Evolutionary conservation across 2,113 vertebrate species (phyloP).

Genomic region (Ciconia maguari): DNA sequence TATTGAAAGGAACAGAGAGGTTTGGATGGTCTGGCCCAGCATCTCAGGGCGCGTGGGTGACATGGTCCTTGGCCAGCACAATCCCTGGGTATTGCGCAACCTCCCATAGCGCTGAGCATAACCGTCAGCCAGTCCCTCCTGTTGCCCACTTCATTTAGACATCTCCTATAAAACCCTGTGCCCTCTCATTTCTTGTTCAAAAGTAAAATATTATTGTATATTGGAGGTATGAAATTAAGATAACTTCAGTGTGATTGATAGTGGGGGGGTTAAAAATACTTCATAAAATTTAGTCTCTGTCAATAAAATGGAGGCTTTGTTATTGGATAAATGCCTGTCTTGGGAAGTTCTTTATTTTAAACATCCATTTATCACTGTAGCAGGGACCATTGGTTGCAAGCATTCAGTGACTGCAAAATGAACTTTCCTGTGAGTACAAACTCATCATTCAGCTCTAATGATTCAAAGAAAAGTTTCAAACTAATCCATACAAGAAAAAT

Average conservation of each 20-base stretch:
- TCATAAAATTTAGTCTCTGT: neutral
- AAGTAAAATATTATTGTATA: neutral
- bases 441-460: constrained; percentile 19
- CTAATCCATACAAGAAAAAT: neutral
- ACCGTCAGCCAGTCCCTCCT: neutral
- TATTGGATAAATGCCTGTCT: neutral
- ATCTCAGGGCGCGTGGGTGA: neutral
- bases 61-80: neutral
- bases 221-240: neutral
- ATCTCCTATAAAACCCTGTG: neutral
- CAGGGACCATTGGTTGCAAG: neutral
- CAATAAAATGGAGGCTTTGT: neutral
- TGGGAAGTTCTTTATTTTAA: constrained; percentile 18
- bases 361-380: neutral
- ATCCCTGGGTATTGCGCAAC: neutral
- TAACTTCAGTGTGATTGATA: neutral
- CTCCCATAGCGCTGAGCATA: neutral
- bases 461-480: neutral
- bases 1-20: neutral
- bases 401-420: neutral
- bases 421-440: neutral
- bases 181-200: neutral
- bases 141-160: neutral
- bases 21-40: neutral
- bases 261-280: neutral